Conservation (phyloP, 2,113 vertebrate species). For the Amia ocellicauda region DNA sequence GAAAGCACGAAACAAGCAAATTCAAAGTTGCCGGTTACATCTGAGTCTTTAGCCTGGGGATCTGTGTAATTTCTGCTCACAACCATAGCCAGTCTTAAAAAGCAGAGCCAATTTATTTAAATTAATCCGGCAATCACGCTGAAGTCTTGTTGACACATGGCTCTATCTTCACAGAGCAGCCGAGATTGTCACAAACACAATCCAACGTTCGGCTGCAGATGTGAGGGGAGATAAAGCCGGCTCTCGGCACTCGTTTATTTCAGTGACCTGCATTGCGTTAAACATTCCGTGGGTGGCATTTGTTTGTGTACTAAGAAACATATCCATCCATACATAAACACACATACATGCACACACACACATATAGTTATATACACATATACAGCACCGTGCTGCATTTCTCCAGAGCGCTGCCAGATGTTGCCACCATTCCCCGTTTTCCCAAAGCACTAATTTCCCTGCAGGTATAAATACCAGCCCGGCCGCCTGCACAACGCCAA, state of each 20-base stretch:
- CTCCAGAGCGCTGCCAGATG: no score
- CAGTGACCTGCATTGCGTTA: no score
- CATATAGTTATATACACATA: conserved; percentile 21
- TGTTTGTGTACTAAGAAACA: neutral
- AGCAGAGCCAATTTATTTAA: conserved; percentile 32
- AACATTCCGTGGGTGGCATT: no score
- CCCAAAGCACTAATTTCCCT: no score
- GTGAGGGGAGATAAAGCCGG: conserved; percentile 50
- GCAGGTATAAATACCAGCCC: no score
- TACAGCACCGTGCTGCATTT: no score
- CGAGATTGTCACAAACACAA: conserved; percentile 40
- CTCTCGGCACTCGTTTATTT: no score
- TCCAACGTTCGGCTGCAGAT: conserved; percentile 31
- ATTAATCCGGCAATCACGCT: conserved; percentile 41
- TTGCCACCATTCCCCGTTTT: no score
- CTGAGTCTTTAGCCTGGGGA: conserved; percentile 27
- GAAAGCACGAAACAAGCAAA: neutral
- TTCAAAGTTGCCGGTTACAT: neutral
- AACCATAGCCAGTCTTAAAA: conserved; percentile 14
- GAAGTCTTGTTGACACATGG: conserved; percentile 38
- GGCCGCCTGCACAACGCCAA: no score
- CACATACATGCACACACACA: conserved; percentile 14
- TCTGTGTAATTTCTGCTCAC: conserved; percentile 19
- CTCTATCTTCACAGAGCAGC: conserved; percentile 46
- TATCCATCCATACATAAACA: neutral